Base-by-base conservation (phyloP, 2,113 vertebrate genomes). In the Eolophus roseicapilla region DNA sequence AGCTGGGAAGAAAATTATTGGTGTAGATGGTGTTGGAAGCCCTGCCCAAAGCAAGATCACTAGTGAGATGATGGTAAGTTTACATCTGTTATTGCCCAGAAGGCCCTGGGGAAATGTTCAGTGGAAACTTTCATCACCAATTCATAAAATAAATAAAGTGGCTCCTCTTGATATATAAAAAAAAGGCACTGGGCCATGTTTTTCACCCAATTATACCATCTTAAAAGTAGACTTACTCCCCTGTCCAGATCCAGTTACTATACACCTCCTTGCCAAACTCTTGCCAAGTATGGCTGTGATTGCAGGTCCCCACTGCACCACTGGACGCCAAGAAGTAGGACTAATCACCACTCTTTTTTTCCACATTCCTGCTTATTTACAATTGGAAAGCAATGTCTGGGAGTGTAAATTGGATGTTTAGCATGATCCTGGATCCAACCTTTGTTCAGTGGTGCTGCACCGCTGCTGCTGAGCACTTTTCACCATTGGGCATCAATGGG, bases 401-500 rank as follows among this genome's bases (percentile, higher is more conserved):
- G 47, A 49, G 6, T 9, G 24, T 5, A 53, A 86, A 50, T 0
- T 6, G 25, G 9, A 71, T 46, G n/a, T 33, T 76, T 41, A 64
- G 27, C 2, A 3, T 10, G 44, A 63, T 65, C 11, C 35, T 68
- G 41, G 16, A 93, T 10, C 27, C 39, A 47, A 16, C 37, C 25
- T 60, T 55, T 86, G 17, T n/a, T 90, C 64, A 81, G 60, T 8
- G 6, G 68, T 31, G 50, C 27, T 29, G 47, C 11, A 59, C 20
- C 24, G 50, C 31, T 1, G 1, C 23, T 63, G 41, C 52, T 49
- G 47, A 78, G 24, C 0, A 0, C 23, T 91, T 78, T 70, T 79
- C 44, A 68, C 3, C 2, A 4, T 3, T 43, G 25, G 37, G 21
- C 2, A 2, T 41, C 71, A 90, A 80, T 4, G 5, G 41, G 67